Evolutionary conservation across 2,113 vertebrate genomes (phyloP).

Genomic region (Brachyistius frenatus): DNA sequence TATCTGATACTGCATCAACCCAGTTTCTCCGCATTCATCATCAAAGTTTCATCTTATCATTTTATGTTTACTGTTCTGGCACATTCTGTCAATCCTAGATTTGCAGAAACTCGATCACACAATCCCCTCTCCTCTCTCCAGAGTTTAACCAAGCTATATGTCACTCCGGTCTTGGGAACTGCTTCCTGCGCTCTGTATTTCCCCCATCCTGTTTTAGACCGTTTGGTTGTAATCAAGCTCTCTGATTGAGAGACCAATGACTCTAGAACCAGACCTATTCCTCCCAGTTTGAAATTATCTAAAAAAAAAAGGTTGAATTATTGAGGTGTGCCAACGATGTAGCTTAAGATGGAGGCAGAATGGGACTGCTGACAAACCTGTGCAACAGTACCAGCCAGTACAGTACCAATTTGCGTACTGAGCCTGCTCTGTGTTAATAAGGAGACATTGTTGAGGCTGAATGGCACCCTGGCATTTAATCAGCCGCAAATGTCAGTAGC

Average conservation of each 20-base stretch:
- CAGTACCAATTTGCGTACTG: neutral
- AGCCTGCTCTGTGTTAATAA: conserved; percentile 11
- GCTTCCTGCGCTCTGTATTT: conserved; percentile 6
- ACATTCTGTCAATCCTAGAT: conserved; percentile 15
- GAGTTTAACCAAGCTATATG: conserved; percentile 5
- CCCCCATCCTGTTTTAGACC: neutral
- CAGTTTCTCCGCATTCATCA: neutral
- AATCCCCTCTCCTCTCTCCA: neutral
- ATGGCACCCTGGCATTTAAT: conserved; percentile 31
- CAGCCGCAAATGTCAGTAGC: conserved; percentile 41
- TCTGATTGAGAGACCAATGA: conserved; percentile 4
- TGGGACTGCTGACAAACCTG: neutral
- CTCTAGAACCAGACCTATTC: conserved; percentile 2
- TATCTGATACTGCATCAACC: conserved; percentile 9
- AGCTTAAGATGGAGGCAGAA: conserved; percentile 11
- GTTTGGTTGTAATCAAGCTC: neutral
- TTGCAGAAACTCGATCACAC: conserved; percentile 15
- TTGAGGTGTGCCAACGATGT: conserved; percentile 4
- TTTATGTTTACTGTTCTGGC: neutral
- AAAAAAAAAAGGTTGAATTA: conserved; percentile 22
- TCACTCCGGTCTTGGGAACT: conserved; percentile 5
- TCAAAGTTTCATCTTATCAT: conserved; percentile 30
- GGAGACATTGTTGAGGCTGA: conserved; percentile 33
- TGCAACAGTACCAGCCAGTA: neutral
- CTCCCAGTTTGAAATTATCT: conserved; percentile 8